A percentile compares a stretch with the other conserved stretches of the same genome.
phyloP scores from a whole-genome alignment of 2,797 vertebrate genomes.

The Decapterus maruadsi region DNA sequence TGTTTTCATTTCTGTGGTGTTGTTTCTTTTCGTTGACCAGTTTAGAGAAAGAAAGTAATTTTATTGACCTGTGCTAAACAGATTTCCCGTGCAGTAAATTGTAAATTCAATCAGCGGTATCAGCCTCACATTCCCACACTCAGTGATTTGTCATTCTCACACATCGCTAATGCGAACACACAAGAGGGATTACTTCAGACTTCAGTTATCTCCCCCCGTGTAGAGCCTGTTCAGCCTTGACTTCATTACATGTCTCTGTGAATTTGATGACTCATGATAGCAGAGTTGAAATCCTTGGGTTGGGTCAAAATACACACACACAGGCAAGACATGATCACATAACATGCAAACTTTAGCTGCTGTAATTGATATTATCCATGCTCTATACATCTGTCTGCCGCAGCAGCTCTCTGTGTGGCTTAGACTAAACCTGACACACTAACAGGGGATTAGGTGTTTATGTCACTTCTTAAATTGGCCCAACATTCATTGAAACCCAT shows the following conservation, averaged over 20 bases:
- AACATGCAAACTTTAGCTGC: slow-evolving; percentile 39
- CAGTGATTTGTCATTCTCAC: slow-evolving; percentile 5
- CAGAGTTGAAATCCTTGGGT: slow-evolving; percentile 8
- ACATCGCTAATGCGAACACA: slow-evolving; percentile 8
- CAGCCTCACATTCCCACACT: not conserved
- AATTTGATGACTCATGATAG: slow-evolving; percentile 34
- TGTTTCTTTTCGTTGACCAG: not conserved
- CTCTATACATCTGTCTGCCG: slow-evolving; percentile 24
- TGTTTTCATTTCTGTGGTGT: not conserved
- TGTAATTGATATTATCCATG: slow-evolving; percentile 59
- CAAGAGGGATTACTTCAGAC: slow-evolving; percentile 28
- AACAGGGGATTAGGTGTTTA: slow-evolving; percentile 70
- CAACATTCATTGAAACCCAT: slow-evolving; percentile 51
- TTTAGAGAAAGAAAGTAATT: not conserved
- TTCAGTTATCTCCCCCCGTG: not conserved
- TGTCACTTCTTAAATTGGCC: slow-evolving; percentile 56
- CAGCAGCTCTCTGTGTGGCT: slow-evolving; percentile 40
- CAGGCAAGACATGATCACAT: not conserved
- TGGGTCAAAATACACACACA: slow-evolving; percentile 33
- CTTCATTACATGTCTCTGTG: slow-evolving; percentile 17
- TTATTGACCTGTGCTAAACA: not conserved
- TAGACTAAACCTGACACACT: slow-evolving; percentile 57
- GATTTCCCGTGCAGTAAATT: not conserved
- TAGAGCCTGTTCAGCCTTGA: not conserved
- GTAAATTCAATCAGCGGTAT: slow-evolving; percentile 10